A percentile compares a stretch with the other conserved stretches of the same genome.
Conservation (phyloP, 2,888 invertebrate genomes). For the Stenodera caucasica region DNA sequence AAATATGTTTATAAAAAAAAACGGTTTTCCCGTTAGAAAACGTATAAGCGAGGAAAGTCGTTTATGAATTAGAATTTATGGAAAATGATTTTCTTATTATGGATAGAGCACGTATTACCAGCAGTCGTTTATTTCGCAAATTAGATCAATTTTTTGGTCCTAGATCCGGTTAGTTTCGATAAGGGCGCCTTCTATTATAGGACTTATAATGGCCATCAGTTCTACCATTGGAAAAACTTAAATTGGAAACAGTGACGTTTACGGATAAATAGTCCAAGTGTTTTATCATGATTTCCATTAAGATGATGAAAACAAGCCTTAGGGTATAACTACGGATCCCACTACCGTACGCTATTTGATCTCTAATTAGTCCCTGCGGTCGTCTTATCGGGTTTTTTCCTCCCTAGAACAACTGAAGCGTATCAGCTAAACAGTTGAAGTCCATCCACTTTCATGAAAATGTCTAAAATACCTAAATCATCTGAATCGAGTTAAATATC, state of each 20-base stretch:
- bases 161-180: no score
- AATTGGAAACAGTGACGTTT: slow-evolving; percentile 11
- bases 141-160: no score
- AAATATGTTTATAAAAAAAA: not conserved
- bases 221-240: not conserved
- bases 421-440: slow-evolving; percentile 17
- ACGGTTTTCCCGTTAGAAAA: not conserved
- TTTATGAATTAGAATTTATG: slow-evolving; percentile 5
- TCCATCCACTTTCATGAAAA: not conserved
- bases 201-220: no score
- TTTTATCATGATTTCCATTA: slow-evolving; percentile 37
- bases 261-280: slow-evolving; percentile 19
- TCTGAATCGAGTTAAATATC: not conserved
- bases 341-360: slow-evolving; percentile 31
- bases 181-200: no score
- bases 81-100: not conserved
- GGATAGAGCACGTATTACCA: not conserved
- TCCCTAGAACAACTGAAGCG: slow-evolving; percentile 11
- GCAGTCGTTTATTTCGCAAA: no score
- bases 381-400: slow-evolving; percentile 25
- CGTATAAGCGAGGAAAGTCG: not conserved
- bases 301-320: slow-evolving; percentile 32
- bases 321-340: slow-evolving; percentile 29
- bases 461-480: not conserved
- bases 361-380: slow-evolving; percentile 36